A percentile compares a stretch with the other conserved stretches of the same genome.
Conservation (phyloP, 2,113 vertebrate genomes). For the Lanius collurio region DNA sequence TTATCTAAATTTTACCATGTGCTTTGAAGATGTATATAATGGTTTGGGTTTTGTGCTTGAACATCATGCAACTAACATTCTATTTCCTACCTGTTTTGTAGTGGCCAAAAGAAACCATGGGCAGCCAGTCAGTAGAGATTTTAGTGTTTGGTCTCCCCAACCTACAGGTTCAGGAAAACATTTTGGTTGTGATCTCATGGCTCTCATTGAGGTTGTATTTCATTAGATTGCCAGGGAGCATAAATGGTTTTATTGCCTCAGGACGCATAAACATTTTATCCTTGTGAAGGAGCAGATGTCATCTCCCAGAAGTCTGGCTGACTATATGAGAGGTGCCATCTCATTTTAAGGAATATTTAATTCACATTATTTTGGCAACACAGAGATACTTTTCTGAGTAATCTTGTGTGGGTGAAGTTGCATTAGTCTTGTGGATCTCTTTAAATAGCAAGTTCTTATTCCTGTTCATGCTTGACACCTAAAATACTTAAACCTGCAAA, state of each 20-base stretch:
- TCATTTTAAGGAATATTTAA: neutral
- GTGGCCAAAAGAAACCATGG: neutral
- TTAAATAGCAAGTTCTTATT: neutral
- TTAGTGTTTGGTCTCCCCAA: neutral
- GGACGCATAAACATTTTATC: neutral
- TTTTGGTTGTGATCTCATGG: neutral
- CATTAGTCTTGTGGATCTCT: neutral
- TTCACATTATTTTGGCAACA: neutral
- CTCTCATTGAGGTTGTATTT: neutral
- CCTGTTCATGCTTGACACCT: neutral
- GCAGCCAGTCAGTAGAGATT: neutral
- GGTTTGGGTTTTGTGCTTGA: neutral
- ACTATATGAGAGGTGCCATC: neutral
- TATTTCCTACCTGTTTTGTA: neutral
- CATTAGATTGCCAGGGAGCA: neutral
- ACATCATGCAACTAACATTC: rapidly evolving
- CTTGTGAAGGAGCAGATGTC: neutral
- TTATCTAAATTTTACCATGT: neutral
- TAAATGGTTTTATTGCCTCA: neutral
- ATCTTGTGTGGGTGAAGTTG: neutral
- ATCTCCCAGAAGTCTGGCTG: neutral
- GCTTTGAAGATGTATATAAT: neutral
- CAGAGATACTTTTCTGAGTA: neutral
- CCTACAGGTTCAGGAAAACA: neutral
- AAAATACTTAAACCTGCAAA: neutral